A percentile compares a stretch with the other conserved stretches of the same genome.
phyloP scores from a whole-genome alignment of 2,888 invertebrate genomes.

The Ceriagrion tenellum region DNA sequence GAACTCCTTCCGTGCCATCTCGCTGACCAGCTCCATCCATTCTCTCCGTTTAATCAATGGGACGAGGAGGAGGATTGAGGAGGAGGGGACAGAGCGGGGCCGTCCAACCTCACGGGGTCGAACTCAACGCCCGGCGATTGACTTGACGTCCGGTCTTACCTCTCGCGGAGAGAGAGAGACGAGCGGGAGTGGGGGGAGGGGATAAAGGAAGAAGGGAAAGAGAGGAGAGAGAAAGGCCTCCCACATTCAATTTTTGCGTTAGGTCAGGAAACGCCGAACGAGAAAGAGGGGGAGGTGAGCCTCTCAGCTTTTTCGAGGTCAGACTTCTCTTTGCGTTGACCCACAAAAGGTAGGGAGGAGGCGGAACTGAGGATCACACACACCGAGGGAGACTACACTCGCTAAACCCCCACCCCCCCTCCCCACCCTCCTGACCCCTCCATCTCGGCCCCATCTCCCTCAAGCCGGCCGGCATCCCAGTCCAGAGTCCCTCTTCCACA shows the following conservation, averaged over 20 bases:
- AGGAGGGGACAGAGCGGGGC: too few species aligned
- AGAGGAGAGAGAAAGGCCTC: background rate
- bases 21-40: too few species aligned
- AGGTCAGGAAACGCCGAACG: slow-evolving; percentile 59
- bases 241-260: slow-evolving; percentile 61
- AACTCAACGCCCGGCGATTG: too few species aligned
- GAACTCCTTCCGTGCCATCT: too few species aligned
- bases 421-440: background rate
- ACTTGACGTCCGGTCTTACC: too few species aligned
- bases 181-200: background rate
- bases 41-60: too few species aligned
- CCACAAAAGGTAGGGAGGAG: slow-evolving; percentile 38
- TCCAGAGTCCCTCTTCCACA: background rate
- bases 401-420: background rate
- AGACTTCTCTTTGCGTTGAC: slow-evolving; percentile 56
- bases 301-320: slow-evolving; percentile 42
- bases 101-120: too few species aligned
- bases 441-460: background rate
- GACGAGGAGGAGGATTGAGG: too few species aligned
- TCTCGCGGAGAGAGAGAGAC: too few species aligned
- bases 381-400: background rate
- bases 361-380: slow-evolving; percentile 46
- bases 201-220: background rate
- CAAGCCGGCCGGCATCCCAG: background rate
- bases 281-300: background rate